Percentiles rank a stretch among this genome's conserved stretches.
Conservation (phyloP, 2,888 invertebrate genomes). For the Therioaphis trifolii region DNA sequence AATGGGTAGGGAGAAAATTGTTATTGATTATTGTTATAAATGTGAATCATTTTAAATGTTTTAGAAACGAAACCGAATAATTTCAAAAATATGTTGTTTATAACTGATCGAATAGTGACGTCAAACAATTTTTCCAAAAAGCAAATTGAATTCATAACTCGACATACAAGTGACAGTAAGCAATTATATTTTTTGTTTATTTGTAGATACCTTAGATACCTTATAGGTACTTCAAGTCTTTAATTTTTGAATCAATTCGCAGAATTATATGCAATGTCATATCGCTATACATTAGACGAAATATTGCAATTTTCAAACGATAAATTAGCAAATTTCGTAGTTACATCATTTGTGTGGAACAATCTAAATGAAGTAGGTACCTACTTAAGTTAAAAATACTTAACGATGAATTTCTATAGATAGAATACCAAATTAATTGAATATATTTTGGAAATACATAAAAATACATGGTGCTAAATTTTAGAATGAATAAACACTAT, state of each 20-base stretch:
- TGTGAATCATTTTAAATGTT: constrained; percentile 1
- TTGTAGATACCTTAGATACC: too few relatives aligned
- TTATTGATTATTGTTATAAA: not conserved
- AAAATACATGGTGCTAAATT: not conserved
- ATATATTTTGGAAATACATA: too few relatives aligned
- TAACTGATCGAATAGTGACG: constrained; percentile 48
- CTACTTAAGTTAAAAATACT: not conserved
- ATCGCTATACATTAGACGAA: constrained; percentile 47
- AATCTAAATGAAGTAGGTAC: constrained; percentile 34
- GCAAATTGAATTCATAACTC: constrained; percentile 40
- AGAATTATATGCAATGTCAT: constrained; percentile 34
- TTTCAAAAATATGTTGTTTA: constrained; percentile 37
- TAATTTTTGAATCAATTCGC: not conserved
- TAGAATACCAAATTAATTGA: too few relatives aligned
- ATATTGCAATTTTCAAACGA: constrained; percentile 51
- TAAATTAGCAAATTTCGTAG: constrained; percentile 23
- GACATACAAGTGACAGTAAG: constrained; percentile 35
- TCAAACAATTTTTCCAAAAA: constrained; percentile 51
- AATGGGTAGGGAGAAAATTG: too few relatives aligned
- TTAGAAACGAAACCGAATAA: constrained; percentile 3
- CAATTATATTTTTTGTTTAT: not conserved
- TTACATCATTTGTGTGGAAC: constrained; percentile 51
- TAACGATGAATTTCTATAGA: too few relatives aligned
- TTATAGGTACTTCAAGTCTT: too few relatives aligned
- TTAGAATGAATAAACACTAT: too few relatives aligned